A percentile compares a stretch with the other conserved stretches of the same genome.
phyloP scores from a whole-genome alignment of 1,140 invertebrate species.

The Geopemphigus sp. region DNA sequence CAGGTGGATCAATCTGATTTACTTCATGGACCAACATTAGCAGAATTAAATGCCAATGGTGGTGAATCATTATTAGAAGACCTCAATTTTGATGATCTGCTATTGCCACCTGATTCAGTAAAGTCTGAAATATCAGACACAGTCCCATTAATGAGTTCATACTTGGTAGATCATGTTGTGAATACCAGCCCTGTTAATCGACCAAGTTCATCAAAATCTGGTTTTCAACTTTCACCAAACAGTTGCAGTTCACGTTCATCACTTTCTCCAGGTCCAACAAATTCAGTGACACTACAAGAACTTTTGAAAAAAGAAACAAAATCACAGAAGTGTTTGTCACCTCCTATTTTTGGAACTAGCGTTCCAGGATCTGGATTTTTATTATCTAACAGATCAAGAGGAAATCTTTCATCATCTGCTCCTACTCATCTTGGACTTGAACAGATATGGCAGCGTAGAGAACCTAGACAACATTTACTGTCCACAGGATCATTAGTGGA shows the following conservation, averaged over 20 bases:
- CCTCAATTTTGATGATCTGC: conserved; percentile 79
- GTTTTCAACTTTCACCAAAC: conserved; percentile 38
- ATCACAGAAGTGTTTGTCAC: conserved; percentile 62
- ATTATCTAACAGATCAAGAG: conserved; percentile 29
- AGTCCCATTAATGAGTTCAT: conserved; percentile 52
- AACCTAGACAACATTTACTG: conserved; percentile 80
- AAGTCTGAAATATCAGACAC: conserved; percentile 37
- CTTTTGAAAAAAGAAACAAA: conserved; percentile 64
- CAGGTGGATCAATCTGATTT: conserved; percentile 85
- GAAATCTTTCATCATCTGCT: conserved; percentile 71
- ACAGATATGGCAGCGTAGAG: conserved; percentile 78
- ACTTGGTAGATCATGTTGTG: conserved; percentile 46
- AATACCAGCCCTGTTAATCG: conserved; percentile 53
- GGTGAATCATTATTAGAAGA: conserved; percentile 73
- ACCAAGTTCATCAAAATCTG: conserved; percentile 53
- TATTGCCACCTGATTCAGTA: conserved; percentile 61
- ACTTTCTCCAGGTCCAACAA: conserved; percentile 54
- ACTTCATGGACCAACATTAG: conserved; percentile 78
- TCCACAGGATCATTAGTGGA: conserved; percentile 82
- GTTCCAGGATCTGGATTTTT: conserved; percentile 33
- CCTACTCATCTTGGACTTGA: conserved; percentile 79
- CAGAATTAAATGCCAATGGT: conserved; percentile 75
- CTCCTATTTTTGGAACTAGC: conserved; percentile 59
- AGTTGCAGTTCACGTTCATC: conserved; percentile 52
- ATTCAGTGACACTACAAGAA: conserved; percentile 58